Evolutionary conservation across 1,140 invertebrate species (phyloP).

Genomic region (Frieseomelitta varia): DNA sequence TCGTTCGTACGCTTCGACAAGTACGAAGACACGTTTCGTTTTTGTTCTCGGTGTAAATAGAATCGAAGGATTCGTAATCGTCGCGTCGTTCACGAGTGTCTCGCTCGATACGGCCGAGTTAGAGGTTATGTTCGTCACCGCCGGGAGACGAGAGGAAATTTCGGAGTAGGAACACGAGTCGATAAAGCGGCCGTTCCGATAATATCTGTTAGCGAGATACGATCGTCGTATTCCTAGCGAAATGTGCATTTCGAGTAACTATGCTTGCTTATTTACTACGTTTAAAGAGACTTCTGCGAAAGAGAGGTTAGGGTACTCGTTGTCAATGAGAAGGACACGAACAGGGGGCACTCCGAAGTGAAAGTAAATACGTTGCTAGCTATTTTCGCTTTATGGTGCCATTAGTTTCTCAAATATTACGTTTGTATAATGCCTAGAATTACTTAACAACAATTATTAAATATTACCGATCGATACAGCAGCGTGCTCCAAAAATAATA

Average conservation of each 20-base stretch:
- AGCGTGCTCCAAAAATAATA: too few species aligned
- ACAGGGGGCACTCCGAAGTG: constrained; percentile 17
- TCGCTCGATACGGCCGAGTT: background rate
- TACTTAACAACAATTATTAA: too few species aligned
- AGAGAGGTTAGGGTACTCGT: constrained; percentile 35
- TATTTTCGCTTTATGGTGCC: background rate
- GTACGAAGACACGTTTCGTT: background rate
- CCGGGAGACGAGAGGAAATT: constrained; percentile 29
- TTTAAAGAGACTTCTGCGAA: constrained; percentile 13
- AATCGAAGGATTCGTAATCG: background rate
- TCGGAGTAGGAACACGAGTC: constrained; percentile 24
- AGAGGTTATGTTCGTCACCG: constrained; percentile 54
- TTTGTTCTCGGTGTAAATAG: background rate
- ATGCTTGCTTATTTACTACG: background rate
- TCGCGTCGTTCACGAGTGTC: background rate
- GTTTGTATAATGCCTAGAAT: background rate
- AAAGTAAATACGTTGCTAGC: constrained; percentile 35
- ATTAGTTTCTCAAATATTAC: constrained; percentile 17
- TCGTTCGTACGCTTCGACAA: background rate
- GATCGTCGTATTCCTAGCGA: background rate
- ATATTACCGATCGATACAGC: too few species aligned
- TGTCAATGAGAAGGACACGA: constrained; percentile 19
- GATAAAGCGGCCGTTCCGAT: constrained; percentile 17
- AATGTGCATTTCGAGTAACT: background rate
- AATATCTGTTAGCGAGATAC: background rate